phyloP scores from a whole-genome alignment of 37 sponge, comb jelly and placozoan genomes.

The Chondrosia reniformis region DNA sequence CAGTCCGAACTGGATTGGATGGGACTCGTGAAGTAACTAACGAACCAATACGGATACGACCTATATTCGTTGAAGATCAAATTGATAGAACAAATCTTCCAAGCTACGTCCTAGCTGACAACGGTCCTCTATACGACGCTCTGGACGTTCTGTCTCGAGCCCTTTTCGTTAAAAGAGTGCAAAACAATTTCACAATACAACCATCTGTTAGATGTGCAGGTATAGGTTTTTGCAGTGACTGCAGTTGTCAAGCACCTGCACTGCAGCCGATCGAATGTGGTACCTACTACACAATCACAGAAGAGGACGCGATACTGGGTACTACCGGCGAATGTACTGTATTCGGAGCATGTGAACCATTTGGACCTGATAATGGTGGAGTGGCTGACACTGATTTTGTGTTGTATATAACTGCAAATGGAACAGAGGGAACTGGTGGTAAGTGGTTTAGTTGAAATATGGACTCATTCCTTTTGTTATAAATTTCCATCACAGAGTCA shows the following conservation, averaged over 20 bases:
- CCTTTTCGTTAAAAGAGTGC: not conserved
- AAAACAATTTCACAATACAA: not conserved
- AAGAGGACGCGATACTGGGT: too few species aligned
- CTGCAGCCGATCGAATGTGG: not conserved
- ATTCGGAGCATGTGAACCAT: too few species aligned
- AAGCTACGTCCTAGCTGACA: not conserved
- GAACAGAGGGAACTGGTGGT: too few species aligned
- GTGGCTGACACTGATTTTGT: not conserved
- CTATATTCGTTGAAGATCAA: not conserved
- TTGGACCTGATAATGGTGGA: not conserved
- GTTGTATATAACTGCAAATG: not conserved
- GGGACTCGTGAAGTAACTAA: too few species aligned
- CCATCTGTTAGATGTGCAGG: not conserved
- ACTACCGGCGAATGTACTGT: too few species aligned
- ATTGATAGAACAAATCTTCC: not conserved
- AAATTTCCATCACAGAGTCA: too few species aligned
- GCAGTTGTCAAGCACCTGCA: too few species aligned
- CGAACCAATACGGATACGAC: slow-evolving; percentile 8
- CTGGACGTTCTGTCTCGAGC: not conserved
- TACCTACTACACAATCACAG: too few species aligned
- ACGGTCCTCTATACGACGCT: not conserved
- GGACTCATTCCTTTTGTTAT: not conserved
- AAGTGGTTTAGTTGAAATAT: too few species aligned
- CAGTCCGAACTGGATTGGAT: too few species aligned
- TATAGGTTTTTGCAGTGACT: not conserved